These are phyloP conservation scores for Dufourea novaeangliae DNA, from an alignment of 1,140 invertebrate species.

Conservation along the genomic window DNA sequence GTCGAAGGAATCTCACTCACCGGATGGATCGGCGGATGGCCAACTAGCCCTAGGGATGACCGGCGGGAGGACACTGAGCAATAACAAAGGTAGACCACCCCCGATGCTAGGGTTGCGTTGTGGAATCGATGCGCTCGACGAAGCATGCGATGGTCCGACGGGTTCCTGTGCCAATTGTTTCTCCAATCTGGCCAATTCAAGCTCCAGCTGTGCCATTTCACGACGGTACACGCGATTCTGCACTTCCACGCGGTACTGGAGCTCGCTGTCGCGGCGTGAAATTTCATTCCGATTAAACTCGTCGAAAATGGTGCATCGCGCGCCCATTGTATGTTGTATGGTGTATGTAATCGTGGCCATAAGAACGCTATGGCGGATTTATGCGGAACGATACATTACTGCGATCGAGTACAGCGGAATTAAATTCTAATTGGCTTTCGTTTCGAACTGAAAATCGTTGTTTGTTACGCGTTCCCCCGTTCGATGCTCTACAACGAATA, in stretches of 20 bases:
- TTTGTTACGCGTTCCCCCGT: neutral
- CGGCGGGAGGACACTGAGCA: conserved; percentile 87
- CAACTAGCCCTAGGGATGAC: conserved; percentile 88
- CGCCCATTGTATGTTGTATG: no score
- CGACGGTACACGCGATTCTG: conserved; percentile 94
- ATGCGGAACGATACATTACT: no score
- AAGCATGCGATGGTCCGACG: conserved; percentile 81
- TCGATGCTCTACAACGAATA: neutral
- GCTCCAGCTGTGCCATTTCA: conserved; percentile 90
- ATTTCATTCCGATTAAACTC: conserved; percentile 5
- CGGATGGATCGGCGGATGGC: conserved; percentile 85
- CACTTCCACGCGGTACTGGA: conserved; percentile 93
- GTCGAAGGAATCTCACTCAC: conserved; percentile 64
- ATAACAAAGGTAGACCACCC: conserved; percentile 86
- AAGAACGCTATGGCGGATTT: no score
- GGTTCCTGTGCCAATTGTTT: conserved; percentile 83
- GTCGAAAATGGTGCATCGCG: neutral
- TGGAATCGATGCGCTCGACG: conserved; percentile 83
- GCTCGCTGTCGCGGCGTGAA: conserved; percentile 82
- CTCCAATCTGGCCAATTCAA: conserved; percentile 90
- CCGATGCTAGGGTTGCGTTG: conserved; percentile 86
- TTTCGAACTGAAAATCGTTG: neutral
- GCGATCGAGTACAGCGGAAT: no score
- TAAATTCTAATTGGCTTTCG: no score
- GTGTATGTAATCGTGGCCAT: neutral